A percentile compares a stretch with the other conserved stretches of the same genome.
Evolutionary conservation across 1,140 invertebrate species (phyloP).

Genomic region (Euura saliciscinereae): DNA sequence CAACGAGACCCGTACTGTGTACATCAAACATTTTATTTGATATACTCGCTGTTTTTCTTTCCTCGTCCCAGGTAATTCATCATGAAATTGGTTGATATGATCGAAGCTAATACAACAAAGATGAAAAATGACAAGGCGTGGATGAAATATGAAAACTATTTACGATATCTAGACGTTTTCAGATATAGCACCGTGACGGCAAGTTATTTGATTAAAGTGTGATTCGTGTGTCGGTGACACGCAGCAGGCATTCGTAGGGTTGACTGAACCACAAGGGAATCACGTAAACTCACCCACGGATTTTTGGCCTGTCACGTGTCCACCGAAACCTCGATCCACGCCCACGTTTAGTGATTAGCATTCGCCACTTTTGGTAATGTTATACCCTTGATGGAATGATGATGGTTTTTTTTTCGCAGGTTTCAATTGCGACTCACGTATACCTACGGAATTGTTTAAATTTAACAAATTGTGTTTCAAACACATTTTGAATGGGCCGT

Average conservation of each 20-base stretch:
- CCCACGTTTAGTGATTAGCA: background rate
- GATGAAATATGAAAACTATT: background rate
- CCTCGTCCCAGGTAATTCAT: too few relatives aligned
- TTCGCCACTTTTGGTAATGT: background rate
- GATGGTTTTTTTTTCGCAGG: background rate
- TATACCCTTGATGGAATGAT: background rate
- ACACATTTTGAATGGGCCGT: too few relatives aligned
- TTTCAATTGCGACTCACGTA: background rate
- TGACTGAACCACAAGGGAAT: background rate
- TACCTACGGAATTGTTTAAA: too few relatives aligned
- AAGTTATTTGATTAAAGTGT: conserved; percentile 3
- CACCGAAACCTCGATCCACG: background rate
- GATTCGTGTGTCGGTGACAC: background rate
- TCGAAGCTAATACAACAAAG: too few relatives aligned
- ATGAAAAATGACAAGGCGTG: background rate
- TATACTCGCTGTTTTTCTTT: too few relatives aligned
- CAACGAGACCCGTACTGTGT: too few relatives aligned
- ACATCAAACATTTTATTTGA: too few relatives aligned
- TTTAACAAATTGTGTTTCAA: too few relatives aligned
- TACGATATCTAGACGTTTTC: background rate
- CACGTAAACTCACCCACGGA: background rate
- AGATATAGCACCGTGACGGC: background rate
- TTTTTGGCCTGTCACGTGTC: background rate
- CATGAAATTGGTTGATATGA: too few relatives aligned
- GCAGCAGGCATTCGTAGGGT: background rate